Percentiles rank a stretch among this genome's conserved stretches.
phyloP scores from a whole-genome alignment of 2,888 invertebrate genomes.

The Campopleginae sp. region DNA sequence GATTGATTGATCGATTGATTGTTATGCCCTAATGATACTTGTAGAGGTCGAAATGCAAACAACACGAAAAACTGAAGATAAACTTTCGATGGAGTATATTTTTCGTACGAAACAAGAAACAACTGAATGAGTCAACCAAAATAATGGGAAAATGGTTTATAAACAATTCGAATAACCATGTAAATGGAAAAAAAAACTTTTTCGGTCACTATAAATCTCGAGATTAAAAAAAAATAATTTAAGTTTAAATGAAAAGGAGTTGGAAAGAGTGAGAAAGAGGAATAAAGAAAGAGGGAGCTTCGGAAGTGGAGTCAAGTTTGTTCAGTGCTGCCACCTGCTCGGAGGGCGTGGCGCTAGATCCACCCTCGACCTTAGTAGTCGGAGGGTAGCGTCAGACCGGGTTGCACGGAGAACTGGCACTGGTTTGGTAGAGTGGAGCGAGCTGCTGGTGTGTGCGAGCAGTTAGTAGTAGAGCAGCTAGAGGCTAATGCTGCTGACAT shows the following conservation, averaged over 20 bases:
- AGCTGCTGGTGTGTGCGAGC: conserved; percentile 50
- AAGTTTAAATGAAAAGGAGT: background rate
- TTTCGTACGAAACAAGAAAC: background rate
- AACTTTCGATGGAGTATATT: background rate
- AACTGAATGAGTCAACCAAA: background rate
- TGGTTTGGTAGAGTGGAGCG: conserved; percentile 58
- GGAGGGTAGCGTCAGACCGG: conserved; percentile 77
- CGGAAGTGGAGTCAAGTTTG: conserved; percentile 18
- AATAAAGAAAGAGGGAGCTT: conserved; percentile 36
- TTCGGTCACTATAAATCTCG: background rate
- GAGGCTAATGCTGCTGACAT: conserved; percentile 46
- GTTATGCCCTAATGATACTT: background rate
- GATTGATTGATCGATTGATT: background rate
- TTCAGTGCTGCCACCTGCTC: conserved; percentile 76
- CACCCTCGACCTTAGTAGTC: conserved; percentile 74
- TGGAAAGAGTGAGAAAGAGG: conserved; percentile 44
- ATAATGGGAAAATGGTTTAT: background rate
- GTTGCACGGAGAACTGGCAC: conserved; percentile 72
- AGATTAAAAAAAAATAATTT: background rate
- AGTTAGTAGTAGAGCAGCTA: conserved; percentile 51
- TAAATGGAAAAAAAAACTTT: background rate
- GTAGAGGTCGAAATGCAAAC: background rate
- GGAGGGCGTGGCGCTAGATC: conserved; percentile 82
- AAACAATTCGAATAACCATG: background rate
- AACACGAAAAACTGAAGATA: background rate